Evolutionary conservation across 2,797 vertebrate species (phyloP).

Genomic region (Chrysocyon brachyurus): DNA sequence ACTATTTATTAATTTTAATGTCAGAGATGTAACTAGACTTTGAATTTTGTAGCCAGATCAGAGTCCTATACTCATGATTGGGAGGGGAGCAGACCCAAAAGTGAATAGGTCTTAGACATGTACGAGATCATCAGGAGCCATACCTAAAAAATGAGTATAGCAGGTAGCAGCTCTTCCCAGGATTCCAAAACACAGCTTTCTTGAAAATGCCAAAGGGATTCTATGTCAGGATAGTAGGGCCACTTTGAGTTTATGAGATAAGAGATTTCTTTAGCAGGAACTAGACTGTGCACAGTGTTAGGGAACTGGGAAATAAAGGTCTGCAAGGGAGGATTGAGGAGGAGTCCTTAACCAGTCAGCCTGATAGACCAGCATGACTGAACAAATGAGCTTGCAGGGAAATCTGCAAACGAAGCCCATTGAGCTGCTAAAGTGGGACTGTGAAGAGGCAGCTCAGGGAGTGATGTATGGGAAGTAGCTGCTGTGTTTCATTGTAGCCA

Average conservation of each 20-base stretch:
- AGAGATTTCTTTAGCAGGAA: not conserved
- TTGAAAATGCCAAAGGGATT: not conserved
- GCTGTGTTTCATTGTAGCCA: not conserved
- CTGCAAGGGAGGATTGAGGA: not conserved
- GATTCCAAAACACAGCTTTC: not conserved
- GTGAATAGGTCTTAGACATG: not conserved
- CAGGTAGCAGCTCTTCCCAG: not conserved
- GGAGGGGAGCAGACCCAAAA: not conserved
- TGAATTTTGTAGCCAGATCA: slow-evolving; percentile 38
- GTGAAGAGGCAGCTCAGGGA: not conserved
- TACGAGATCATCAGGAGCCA: slow-evolving; percentile 20
- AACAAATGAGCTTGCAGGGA: not conserved
- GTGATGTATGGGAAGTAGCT: not conserved
- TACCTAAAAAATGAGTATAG: not conserved
- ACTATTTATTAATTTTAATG: slow-evolving; percentile 65
- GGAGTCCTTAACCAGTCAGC: not conserved
- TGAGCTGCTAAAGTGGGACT: not conserved
- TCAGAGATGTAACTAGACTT: not conserved
- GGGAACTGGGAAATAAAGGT: not conserved
- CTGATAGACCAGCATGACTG: not conserved
- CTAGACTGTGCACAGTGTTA: not conserved
- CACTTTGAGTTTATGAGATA: slow-evolving; percentile 1
- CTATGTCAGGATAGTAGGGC: not conserved
- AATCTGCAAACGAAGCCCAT: not conserved
- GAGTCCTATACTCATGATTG: not conserved